Base-by-base conservation (phyloP, 2,113 vertebrate genomes). In the Osmerus mordax region DNA sequence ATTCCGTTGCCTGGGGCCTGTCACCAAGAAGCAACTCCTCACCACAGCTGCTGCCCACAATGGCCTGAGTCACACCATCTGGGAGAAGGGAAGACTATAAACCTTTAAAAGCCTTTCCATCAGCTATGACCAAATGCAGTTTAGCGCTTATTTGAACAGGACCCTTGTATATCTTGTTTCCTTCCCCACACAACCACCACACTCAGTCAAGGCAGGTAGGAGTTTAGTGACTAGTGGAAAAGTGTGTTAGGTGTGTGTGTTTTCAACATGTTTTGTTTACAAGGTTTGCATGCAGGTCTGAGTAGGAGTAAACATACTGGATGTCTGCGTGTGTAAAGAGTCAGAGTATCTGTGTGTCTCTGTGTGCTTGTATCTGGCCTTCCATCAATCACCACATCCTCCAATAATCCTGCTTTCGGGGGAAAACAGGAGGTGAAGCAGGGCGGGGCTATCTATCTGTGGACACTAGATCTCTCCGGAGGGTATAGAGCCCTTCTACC, bases 381-480 rank as follows among this genome's bases (percentile, higher is more conserved):
- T 3, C 56, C 29, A 4, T 51, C 19, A 15, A 4, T 41, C n/a
- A 7, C n/a, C 56, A 11, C 56, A 19, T 19, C 21, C 21, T 59
- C 56, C 12, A 21, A 59, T 21, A 59, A 21, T 59, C 56, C 19
- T 9, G 56, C 56, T 59, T 59, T 62, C 13, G 14, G 21, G 60
- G 60, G 25, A 62, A 18, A 15, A 55, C 13, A 1, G 41, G 41
- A 12, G 41, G 9, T 12, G 41, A 47, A 47, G 41, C 9, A 8
- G 41, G 36, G 14, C 7, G 15, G 28, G 61, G 6, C 55, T 63
- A 3, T 67, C 65, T 11, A 28, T 28, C 21, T 36, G n/a, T 69
- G 80, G 75, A 69, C 51, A 60, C 80, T 78, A 85, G 19, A 76
- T 3, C 21, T 67, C 12, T 61, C 23, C 23, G 32, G 68, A 16